Conservation (phyloP, 2,888 invertebrate genomes). For the Apoda limacodes region DNA sequence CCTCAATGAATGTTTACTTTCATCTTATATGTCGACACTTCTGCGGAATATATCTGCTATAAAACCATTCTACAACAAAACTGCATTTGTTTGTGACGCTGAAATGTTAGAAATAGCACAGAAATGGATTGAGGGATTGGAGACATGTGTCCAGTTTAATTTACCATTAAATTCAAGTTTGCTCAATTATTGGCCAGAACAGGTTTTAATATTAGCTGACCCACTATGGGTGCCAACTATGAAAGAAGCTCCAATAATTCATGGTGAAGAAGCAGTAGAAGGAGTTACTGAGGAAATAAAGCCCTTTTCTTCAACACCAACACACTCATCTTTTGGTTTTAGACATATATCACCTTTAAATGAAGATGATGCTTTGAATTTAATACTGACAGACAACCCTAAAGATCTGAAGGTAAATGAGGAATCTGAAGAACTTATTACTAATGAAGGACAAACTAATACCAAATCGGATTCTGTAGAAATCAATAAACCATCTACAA, state of each 20-base stretch:
- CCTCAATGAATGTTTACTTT: constrained; percentile 87
- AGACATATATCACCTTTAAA: constrained; percentile 67
- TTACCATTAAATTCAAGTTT: constrained; percentile 87
- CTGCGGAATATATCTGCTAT: constrained; percentile 80
- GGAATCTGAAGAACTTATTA: constrained; percentile 13
- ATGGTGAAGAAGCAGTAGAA: constrained; percentile 83
- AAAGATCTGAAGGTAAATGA: constrained; percentile 9
- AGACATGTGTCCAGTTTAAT: constrained; percentile 78
- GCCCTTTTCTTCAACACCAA: constrained; percentile 45
- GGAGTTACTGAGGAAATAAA: constrained; percentile 60
- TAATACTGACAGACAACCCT: constrained; percentile 67
- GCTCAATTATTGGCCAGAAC: constrained; percentile 89
- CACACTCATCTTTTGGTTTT: constrained; percentile 41
- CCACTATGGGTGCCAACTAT: constrained; percentile 82
- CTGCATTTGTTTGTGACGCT: constrained; percentile 85
- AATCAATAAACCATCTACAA: constrained; percentile 41
- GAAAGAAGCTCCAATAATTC: constrained; percentile 79
- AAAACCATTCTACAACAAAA: constrained; percentile 84
- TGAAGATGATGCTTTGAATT: constrained; percentile 79
- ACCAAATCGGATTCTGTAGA: constrained; percentile 23
- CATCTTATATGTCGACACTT: constrained; percentile 88
- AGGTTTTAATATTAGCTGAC: constrained; percentile 85
- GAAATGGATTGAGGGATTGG: constrained; percentile 80
- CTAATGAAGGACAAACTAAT: constrained; percentile 19
- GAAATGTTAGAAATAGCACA: constrained; percentile 85